Evolutionary conservation across 2,888 invertebrate genomes (phyloP).

Genomic region (Melanargia galathea): DNA sequence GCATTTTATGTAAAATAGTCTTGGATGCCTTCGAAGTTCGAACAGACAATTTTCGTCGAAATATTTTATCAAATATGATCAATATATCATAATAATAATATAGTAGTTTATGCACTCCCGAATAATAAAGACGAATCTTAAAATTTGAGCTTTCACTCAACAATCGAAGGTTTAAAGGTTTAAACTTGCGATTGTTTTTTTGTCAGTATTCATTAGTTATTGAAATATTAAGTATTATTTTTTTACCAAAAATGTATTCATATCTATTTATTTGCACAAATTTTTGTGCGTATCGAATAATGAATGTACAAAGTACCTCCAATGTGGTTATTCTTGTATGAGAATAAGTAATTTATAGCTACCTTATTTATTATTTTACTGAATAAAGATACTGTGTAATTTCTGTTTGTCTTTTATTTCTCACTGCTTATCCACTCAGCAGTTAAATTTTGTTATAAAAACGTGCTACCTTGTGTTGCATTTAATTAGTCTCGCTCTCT

Average conservation of each 20-base stretch:
- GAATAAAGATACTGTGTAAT: constrained; percentile 5
- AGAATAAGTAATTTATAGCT: constrained; percentile 2
- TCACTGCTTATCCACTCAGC: background rate
- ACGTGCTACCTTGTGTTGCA: no score
- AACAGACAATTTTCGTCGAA: background rate
- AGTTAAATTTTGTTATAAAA: background rate
- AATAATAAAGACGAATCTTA: background rate
- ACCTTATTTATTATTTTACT: constrained; percentile 9
- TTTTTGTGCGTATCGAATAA: constrained; percentile 1
- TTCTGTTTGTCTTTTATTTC: background rate
- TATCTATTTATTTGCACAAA: constrained; percentile 17
- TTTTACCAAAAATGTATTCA: constrained; percentile 18
- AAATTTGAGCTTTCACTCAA: background rate
- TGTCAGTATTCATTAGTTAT: background rate
- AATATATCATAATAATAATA: background rate
- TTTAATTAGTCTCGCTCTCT: no score
- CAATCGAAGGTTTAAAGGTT: background rate
- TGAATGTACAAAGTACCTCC: constrained; percentile 19
- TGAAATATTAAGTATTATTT: constrained; percentile 12
- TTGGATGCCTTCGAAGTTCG: no score
- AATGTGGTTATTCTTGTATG: constrained; percentile 11
- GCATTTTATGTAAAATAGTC: no score
- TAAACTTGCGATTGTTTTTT: background rate
- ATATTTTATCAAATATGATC: background rate
- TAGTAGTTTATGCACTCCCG: background rate